Evolutionary conservation across 2,888 invertebrate species (phyloP).

Genomic region (Agriotes lineatus): DNA sequence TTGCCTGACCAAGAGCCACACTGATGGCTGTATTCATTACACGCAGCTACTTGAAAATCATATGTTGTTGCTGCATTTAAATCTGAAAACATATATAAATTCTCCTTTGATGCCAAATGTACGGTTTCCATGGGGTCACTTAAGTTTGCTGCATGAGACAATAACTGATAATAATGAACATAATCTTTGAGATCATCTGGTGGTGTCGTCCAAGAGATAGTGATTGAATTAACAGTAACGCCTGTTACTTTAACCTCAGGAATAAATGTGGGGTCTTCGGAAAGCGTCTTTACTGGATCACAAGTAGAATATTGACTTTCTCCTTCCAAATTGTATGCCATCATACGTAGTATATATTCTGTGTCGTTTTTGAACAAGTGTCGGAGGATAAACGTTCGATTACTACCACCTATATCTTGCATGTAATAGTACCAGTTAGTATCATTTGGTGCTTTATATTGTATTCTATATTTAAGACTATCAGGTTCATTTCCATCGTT

Average conservation of each 20-base stretch:
- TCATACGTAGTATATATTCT: constrained; percentile 76
- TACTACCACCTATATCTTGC: constrained; percentile 73
- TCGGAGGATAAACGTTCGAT: constrained; percentile 77
- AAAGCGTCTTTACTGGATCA: constrained; percentile 73
- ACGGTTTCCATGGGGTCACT: constrained; percentile 71
- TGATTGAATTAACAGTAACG: constrained; percentile 78
- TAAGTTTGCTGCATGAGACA: constrained; percentile 71
- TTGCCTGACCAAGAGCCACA: constrained; percentile 85
- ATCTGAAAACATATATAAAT: constrained; percentile 83
- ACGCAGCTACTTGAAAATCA: constrained; percentile 83
- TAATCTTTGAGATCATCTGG: constrained; percentile 74
- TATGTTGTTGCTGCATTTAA: constrained; percentile 85
- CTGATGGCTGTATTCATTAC: constrained; percentile 80
- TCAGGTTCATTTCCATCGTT: constrained; percentile 81
- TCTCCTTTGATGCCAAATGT: constrained; percentile 74
- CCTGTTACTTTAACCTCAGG: constrained; percentile 84
- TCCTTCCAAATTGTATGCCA: constrained; percentile 77
- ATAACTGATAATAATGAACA: constrained; percentile 82
- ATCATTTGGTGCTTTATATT: constrained; percentile 69
- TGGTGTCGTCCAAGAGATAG: constrained; percentile 83
- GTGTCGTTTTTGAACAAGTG: constrained; percentile 74
- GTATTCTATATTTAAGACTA: constrained; percentile 69
- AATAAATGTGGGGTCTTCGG: constrained; percentile 81
- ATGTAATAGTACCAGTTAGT: constrained; percentile 71
- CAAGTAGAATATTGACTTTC: constrained; percentile 70